Base-by-base conservation (phyloP, 2,888 invertebrate species). In the Exephanes ischioxanthus region DNA sequence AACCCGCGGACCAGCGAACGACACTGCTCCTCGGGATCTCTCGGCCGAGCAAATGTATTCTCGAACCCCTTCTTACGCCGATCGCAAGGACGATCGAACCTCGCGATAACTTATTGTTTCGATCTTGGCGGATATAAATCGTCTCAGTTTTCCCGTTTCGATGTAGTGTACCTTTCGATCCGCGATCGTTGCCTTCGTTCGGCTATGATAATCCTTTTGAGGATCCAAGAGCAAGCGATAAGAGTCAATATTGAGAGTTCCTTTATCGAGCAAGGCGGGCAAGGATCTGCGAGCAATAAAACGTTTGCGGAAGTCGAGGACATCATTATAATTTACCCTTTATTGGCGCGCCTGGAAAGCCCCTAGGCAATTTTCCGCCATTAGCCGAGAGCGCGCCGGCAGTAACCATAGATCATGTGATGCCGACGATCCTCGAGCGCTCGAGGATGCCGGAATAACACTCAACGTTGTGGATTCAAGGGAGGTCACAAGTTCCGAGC, bases 71-170 rank as follows among this genome's bases (percentile, higher is more conserved):
- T 77, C 85, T 83, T 83, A 61, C 33, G 63, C n/a, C 48, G 80
- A 80, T 80, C 37, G 22, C 83, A 85, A 85, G 85, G 85, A 83
- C 85, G 77, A 84, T 84, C 77, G 80, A 51, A 41, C 77, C 77
- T 66, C 68, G 68, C 70, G 26, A 66, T 67, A 58, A 30, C n/a
- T 33, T 66, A 63, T 51, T 37, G 33, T 22, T 63, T 80, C 37
- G 66, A 26, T 76, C 75, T 58, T 37, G 30, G 7, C 16, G 61
- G 30, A 63, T 22, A 61, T 33, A n/a, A 26, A 61, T 48, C 26
- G 7, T 7, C 2, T 16, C 61, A 1, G 16, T n/a, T 16, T 63
- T 33, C 33, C 33, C 6, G 33, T 33, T 33, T 33, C 33, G 0
- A 33, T 33, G 7, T 6, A 33, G 33, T 0, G 33, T 33, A 6